Evolutionary conservation across 1,140 invertebrate genomes (phyloP), one percentile per base, ranked within the genome.

Genomic region (Arctopsyche grandis): DNA sequence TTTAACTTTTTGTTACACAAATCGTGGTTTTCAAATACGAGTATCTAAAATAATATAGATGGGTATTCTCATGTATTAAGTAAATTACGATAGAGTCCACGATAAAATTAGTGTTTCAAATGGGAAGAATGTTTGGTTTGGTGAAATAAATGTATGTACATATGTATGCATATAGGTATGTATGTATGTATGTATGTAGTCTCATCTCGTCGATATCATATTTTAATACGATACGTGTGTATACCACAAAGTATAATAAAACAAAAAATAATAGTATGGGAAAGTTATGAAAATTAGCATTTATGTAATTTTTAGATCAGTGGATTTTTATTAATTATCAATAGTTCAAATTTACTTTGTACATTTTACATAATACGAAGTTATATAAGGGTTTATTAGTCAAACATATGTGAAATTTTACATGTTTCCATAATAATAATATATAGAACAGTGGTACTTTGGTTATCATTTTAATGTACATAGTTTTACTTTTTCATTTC

Each of bases 281-380:
- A 26, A 19, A 4, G 1, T 24, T 21, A 69, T 19, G 7, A 38
- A 38, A 4, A 38, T 4, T 4, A 38, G 7, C 3, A 38, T 38
- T 7, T 38, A 38, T 7, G 29, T 38, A 38, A 75, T 56, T 79
- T 81, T 81, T 79, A 69, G 70, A 78, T 82, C 81, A 82, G 79
- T 82, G 78, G 77, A 77, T 79, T 78, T 82, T 82, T 82, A 82
- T 79, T 82, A 77, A 80, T 79, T 58, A 77, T 82, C 58, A 79
- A 79, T 82, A 79, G 73, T 22, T 79, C 78, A 81, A 79, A 56
- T 80, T 79, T 75, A 79, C 75, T 82, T 82, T 82, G 78, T 82
- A 79, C 81, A 82, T 74, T 79, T 73, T 79, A 75, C 77, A 78
- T 66, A 46, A 77, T 75, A 70, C 21, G 38, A 73, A 73, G 19